These are phyloP conservation scores for Orthonychiurus folsomi DNA, from an alignment of 2,888 invertebrate genomes.

Conservation along the genomic window DNA sequence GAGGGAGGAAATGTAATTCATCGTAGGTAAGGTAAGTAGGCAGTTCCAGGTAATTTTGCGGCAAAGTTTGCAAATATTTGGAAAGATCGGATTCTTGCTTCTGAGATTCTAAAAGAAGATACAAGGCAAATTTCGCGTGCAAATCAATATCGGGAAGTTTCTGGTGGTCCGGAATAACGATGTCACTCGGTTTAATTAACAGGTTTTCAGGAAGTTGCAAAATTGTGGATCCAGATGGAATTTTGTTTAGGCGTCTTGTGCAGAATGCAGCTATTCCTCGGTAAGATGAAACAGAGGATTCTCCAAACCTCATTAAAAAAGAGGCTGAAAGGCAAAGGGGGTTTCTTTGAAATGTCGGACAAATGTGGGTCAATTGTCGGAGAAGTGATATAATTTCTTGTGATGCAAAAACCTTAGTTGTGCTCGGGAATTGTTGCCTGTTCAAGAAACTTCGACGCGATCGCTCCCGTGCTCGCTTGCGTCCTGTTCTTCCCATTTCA, in stretches of 20 bases:
- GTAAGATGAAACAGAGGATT: slow-evolving; percentile 19
- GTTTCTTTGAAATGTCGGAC: neutral
- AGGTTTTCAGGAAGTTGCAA: slow-evolving; percentile 24
- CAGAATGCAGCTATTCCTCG: slow-evolving; percentile 22
- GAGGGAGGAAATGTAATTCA: slow-evolving; percentile 53
- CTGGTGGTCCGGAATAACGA: neutral
- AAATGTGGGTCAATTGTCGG: neutral
- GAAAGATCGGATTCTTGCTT: slow-evolving; percentile 52
- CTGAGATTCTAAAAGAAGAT: slow-evolving; percentile 60
- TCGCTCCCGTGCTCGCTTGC: too few relatives aligned
- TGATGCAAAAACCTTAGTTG: neutral
- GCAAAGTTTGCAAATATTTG: slow-evolving; percentile 61
- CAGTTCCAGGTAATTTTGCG: slow-evolving; percentile 53
- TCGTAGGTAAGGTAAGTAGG: slow-evolving; percentile 58
- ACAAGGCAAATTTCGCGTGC: slow-evolving; percentile 65
- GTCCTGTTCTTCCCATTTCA: neutral
- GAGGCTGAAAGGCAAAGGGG: neutral
- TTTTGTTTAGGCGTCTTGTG: slow-evolving; percentile 1
- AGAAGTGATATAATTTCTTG: neutral
- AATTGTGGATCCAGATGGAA: slow-evolving; percentile 17
- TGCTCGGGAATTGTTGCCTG: neutral
- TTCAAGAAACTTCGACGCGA: neutral
- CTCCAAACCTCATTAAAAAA: neutral
- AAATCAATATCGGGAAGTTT: slow-evolving; percentile 45
- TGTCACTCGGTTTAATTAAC: slow-evolving; percentile 22